Percentiles rank a stretch among this genome's conserved stretches.
These are phyloP conservation scores for Loris lydekkerianus DNA, from an alignment of 2,797 vertebrate genomes.

Conservation along the genomic window DNA sequence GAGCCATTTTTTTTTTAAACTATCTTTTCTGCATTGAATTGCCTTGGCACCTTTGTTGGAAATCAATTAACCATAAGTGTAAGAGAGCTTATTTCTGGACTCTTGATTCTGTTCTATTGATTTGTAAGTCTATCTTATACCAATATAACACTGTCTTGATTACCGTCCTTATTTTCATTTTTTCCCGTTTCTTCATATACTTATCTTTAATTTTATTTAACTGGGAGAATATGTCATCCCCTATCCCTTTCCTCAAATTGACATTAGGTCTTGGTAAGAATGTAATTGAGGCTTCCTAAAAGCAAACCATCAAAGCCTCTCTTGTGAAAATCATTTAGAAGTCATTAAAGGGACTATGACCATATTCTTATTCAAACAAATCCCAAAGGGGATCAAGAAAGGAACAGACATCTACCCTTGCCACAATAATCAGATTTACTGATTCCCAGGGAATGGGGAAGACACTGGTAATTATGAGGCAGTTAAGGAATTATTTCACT, in stretches of 20 bases:
- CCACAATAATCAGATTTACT: conserved; percentile 82
- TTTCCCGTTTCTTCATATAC: conserved; percentile 57
- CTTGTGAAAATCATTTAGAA: conserved; percentile 72
- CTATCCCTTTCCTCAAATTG: conserved; percentile 66
- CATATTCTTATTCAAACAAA: conserved; percentile 79
- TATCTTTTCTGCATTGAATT: conserved; percentile 19
- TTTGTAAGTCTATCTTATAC: conserved; percentile 29
- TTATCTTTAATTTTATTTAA: conserved; percentile 76
- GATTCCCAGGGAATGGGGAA: conserved; percentile 75
- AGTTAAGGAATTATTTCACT: conserved; percentile 78
- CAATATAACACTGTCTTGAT: conserved; percentile 43
- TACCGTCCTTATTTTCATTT: conserved; percentile 52
- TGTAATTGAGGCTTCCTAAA: conserved; percentile 75
- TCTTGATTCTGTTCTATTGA: conserved; percentile 54
- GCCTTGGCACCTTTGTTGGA: conserved; percentile 67
- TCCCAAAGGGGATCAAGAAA: conserved; percentile 81
- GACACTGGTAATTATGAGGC: conserved; percentile 77
- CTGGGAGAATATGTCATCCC: conserved; percentile 66
- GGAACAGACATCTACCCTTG: conserved; percentile 77
- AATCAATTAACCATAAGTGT: conserved; percentile 66
- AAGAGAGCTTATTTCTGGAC: conserved; percentile 46
- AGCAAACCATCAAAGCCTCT: conserved; percentile 77
- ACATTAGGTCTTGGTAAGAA: conserved; percentile 77
- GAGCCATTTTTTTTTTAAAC: conserved; percentile 50
- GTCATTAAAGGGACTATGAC: conserved; percentile 80